A percentile compares a stretch with the other conserved stretches of the same genome.
Evolutionary conservation across 2,113 vertebrate species (phyloP).

Genomic region (Colistium nudipinnis): DNA sequence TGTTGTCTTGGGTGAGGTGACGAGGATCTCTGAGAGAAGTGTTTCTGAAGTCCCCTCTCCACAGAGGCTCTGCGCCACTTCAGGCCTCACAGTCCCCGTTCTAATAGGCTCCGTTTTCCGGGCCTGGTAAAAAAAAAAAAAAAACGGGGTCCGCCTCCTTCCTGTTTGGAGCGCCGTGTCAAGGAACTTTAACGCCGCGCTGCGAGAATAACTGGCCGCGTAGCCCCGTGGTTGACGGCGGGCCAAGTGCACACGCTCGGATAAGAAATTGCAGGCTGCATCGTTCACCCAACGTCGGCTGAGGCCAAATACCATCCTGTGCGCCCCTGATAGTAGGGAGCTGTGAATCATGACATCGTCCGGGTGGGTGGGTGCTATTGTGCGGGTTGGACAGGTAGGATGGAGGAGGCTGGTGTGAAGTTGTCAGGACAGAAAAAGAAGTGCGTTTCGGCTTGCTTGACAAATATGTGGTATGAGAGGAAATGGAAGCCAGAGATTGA

Average conservation of each 20-base stretch:
- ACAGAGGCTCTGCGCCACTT: neutral
- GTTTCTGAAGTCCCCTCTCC: neutral
- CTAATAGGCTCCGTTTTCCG: neutral
- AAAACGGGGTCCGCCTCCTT: neutral
- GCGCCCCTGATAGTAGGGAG: too few relatives aligned
- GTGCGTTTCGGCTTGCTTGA: too few relatives aligned
- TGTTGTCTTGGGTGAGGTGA: neutral
- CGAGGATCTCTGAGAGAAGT: neutral
- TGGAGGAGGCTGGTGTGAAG: neutral
- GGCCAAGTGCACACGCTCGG: constrained; percentile 33
- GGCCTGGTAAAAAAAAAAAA: neutral
- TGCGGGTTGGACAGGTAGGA: neutral
- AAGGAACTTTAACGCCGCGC: too few relatives aligned
- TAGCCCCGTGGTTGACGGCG: too few relatives aligned
- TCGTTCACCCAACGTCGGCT: neutral
- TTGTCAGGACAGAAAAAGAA: neutral
- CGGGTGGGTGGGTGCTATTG: neutral
- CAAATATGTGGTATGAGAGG: too few relatives aligned
- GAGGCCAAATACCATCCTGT: neutral
- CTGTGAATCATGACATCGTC: too few relatives aligned
- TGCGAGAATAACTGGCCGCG: too few relatives aligned
- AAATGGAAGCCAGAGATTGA: too few relatives aligned
- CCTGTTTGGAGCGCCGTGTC: neutral
- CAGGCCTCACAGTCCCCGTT: neutral
- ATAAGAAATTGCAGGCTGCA: too few relatives aligned